A percentile compares a stretch with the other conserved stretches of the same genome.
phyloP scores from a whole-genome alignment of 2,797 vertebrate species.

The Cephalopachus bancanus region DNA sequence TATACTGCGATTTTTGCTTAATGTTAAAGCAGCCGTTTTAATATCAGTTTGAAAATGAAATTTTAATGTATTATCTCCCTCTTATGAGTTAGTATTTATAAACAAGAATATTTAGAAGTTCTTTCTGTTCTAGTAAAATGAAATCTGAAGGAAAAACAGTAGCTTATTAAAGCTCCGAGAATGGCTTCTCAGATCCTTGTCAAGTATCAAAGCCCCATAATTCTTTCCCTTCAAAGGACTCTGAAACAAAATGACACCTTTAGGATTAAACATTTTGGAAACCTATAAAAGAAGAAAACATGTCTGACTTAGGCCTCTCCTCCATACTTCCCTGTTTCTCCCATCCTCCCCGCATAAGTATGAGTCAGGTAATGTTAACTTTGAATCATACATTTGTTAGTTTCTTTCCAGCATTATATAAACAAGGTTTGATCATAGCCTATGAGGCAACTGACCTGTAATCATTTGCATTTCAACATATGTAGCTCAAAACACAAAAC shows the following conservation, averaged over 20 bases:
- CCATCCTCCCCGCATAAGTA: slow-evolving; percentile 67
- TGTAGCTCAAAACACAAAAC: slow-evolving; percentile 74
- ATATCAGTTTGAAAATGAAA: slow-evolving; percentile 80
- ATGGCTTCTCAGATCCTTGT: slow-evolving; percentile 77
- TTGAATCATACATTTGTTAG: slow-evolving; percentile 82
- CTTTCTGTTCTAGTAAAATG: slow-evolving; percentile 77
- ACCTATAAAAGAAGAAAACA: slow-evolving; percentile 81
- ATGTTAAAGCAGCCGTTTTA: slow-evolving; percentile 79
- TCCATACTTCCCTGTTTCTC: slow-evolving; percentile 74
- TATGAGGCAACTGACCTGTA: slow-evolving; percentile 80
- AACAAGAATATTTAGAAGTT: slow-evolving; percentile 74
- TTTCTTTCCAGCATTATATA: slow-evolving; percentile 82
- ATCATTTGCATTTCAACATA: slow-evolving; percentile 83
- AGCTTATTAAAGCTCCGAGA: slow-evolving; percentile 80
- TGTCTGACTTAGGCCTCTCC: slow-evolving; percentile 67
- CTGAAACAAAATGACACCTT: slow-evolving; percentile 80
- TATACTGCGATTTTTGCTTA: slow-evolving; percentile 76
- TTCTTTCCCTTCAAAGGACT: slow-evolving; percentile 79
- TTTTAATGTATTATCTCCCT: slow-evolving; percentile 81
- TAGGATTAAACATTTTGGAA: slow-evolving; percentile 79
- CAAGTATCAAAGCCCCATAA: slow-evolving; percentile 80
- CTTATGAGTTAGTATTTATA: slow-evolving; percentile 83
- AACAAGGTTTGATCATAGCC: slow-evolving; percentile 83
- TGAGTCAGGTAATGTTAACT: slow-evolving; percentile 84
- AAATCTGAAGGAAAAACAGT: slow-evolving; percentile 75